Base-by-base conservation (phyloP, 1,140 invertebrate species). In the Cyclina sinensis region DNA sequence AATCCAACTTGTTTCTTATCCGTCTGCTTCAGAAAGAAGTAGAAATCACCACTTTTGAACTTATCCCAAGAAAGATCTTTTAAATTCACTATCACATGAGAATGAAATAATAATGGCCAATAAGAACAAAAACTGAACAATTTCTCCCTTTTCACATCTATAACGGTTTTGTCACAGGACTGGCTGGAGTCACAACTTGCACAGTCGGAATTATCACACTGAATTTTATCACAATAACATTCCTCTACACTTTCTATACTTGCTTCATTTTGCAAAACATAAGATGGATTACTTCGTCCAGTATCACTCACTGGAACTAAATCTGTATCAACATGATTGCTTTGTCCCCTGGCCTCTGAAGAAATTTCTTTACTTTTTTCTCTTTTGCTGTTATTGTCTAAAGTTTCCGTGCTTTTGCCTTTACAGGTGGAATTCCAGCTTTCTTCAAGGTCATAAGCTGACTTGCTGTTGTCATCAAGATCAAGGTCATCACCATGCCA, bases 31-130 rank as follows among this genome's bases (percentile, higher is more conserved):
- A 86, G 35, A 59, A 48, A 62, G 11, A 86, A 37, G 54, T 86
- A 74, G 30, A 86, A 59, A 59, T 86, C 83, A 16, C 83, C 83
- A 37, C 32, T 37, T 43, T 35, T 76, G 35, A 76, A 46, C 43
- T 59, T 76, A 76, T 76, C 70, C 48, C 68, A 39, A 24, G 70
- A 43, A 14, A 39, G 21, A 43, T 59, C 51, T 21, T n/a, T 37
- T 5, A 86, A 32, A 78, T 86, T 62, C 30, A 86, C 51, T 37
- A 86, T n/a, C 35, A 86, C 83, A 86, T 76, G 35, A 27, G 68
- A 76, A 51, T 86, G 54, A 27, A 16, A 76, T 21, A 74, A 30
- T 27, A 86, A 51, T n/a, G 83, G 83, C 83, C 83, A 86, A 14
- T 43, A 32, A 4, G 70, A 11, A 65, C 59, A 65, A 30, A 65